Evolutionary conservation across 1,140 invertebrate genomes (phyloP), one percentile per base, ranked within the genome.

Genomic region (Mactra quadrangularis): DNA sequence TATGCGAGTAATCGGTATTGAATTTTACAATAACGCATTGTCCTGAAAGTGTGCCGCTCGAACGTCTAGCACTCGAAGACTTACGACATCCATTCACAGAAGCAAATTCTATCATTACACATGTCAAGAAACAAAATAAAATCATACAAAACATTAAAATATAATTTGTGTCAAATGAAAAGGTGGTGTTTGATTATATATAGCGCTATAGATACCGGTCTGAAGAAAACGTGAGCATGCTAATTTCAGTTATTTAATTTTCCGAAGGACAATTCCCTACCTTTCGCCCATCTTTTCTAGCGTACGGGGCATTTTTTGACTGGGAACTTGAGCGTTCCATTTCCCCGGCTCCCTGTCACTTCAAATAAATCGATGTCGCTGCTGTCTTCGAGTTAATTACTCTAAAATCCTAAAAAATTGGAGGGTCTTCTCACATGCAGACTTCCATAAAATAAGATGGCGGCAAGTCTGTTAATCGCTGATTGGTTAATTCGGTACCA

Each of bases 241-340:
- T 41, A 41, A 41, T 41, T 41, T 41, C 6, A 7, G 38, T 41
- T 41, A 7, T 41, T 41, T 41, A 55, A 55, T 27, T 22, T 27
- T 22, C 27, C 7, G 47, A 50, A 9, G 6, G 38, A 41, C 38
- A 41, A 15, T 41, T 41, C 38, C 38, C 17, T 45, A 79, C 76
- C 62, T 79, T 79, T 57, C 68, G 35, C 25, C 66, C 64, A 22
- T 82, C 68, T 82, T 59, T 82, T 38, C 78, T 53, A 22, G 66
- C 78, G 19, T 82, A 82, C 15, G 78, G 78, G 47, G 64, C 76
- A 38, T 57, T 82, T 82, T 72, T 66, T 38, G 78, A 72, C 66
- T 82, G 78, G 78, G 78, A 72, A 82, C 78, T 50, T 57, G 57
- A 53, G 66, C 66, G 66, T 57, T 72, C 68, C 68, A 82, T 72